These are phyloP conservation scores for Cepaea nemoralis DNA, from an alignment of 1,140 invertebrate species.

Conservation along the genomic window DNA sequence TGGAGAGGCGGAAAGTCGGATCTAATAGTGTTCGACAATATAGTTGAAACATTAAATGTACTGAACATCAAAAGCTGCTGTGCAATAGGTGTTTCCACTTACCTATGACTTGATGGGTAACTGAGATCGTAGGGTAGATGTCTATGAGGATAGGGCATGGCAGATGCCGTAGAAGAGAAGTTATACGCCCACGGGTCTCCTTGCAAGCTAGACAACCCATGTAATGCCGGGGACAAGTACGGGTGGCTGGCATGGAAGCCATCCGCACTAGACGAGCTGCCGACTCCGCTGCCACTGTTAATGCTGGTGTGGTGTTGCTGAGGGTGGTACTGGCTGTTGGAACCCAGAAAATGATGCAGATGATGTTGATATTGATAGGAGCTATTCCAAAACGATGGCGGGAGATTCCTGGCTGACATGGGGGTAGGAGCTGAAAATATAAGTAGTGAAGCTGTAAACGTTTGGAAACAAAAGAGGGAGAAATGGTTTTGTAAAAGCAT, in stretches of 20 bases:
- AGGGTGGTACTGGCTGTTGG: conserved; percentile 15
- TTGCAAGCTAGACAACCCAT: conserved; percentile 67
- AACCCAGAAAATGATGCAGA: background rate
- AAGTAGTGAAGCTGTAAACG: background rate
- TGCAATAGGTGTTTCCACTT: too few relatives aligned
- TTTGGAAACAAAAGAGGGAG: too few relatives aligned
- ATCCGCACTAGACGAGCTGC: conserved; percentile 54
- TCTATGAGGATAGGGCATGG: conserved; percentile 73
- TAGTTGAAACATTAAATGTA: too few relatives aligned
- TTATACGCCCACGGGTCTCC: conserved; percentile 74
- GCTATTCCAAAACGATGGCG: conserved; percentile 92
- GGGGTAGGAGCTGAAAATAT: conserved; percentile 82
- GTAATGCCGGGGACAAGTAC: conserved; percentile 47
- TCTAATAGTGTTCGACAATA: too few relatives aligned
- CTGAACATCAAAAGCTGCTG: too few relatives aligned
- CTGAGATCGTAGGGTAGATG: conserved; percentile 70
- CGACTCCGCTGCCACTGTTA: conserved; percentile 31
- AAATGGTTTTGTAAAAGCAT: too few relatives aligned
- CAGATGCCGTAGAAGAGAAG: conserved; percentile 75
- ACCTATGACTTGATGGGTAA: conserved; percentile 72
- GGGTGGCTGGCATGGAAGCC: conserved; percentile 65
- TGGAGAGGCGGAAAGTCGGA: too few relatives aligned
- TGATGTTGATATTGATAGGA: conserved; percentile 76
- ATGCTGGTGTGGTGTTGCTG: conserved; percentile 14
- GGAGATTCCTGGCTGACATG: conserved; percentile 90